Evolutionary conservation across 1,140 invertebrate species (phyloP).

Genomic region (Paraescarpia echinospica): DNA sequence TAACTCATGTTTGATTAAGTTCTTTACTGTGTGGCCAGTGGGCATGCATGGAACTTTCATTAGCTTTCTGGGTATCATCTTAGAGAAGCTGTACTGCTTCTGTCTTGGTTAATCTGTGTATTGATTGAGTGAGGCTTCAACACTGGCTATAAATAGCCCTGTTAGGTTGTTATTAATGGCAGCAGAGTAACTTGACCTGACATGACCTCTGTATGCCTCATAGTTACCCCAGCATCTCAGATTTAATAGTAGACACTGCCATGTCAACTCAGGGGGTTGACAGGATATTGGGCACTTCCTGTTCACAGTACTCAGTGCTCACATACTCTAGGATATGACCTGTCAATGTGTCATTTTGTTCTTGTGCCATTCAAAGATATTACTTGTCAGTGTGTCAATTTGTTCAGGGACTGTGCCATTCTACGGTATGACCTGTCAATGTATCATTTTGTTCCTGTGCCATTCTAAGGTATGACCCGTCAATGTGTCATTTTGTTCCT

Average conservation of each 20-base stretch:
- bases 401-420: too few relatives aligned
- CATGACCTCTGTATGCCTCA: not conserved
- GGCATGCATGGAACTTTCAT: not conserved
- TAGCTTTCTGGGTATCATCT: not conserved
- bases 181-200: not conserved
- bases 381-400: too few relatives aligned
- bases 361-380: not conserved
- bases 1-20: not conserved
- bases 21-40: not conserved
- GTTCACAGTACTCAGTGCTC: not conserved
- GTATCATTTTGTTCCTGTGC: not conserved
- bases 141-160: not conserved
- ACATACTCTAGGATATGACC: not conserved
- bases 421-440: not conserved
- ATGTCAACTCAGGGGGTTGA: not conserved
- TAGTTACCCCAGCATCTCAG: not conserved
- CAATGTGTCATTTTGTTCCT: too few relatives aligned
- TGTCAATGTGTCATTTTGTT: not conserved
- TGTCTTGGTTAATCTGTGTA: not conserved
- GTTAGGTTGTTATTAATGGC: not conserved
- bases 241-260: not conserved
- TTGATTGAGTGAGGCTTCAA: not conserved
- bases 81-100: not conserved
- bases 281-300: not conserved
- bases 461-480: not conserved